Evolutionary conservation across 2,113 vertebrate species (phyloP).

Genomic region (Garra rufa): DNA sequence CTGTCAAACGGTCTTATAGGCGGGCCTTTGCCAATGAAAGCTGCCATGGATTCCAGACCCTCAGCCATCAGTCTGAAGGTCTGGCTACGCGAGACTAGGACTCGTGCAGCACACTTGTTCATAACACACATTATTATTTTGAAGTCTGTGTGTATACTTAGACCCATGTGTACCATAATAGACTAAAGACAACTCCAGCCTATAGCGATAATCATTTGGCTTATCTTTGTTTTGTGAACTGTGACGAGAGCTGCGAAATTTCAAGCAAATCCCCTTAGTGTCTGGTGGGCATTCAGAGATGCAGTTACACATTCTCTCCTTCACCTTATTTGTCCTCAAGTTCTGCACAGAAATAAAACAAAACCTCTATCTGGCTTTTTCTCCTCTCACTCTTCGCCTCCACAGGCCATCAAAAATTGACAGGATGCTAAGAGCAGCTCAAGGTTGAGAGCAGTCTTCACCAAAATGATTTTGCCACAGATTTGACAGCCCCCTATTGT

Average conservation of each 20-base stretch:
- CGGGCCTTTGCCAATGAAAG: too few relatives aligned
- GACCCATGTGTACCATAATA: background rate
- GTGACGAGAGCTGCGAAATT: background rate
- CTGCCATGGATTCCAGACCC: too few relatives aligned
- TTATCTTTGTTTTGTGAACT: constrained; percentile 1
- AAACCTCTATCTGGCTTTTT: background rate
- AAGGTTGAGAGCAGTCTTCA: background rate
- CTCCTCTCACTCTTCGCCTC: background rate
- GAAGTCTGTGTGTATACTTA: background rate
- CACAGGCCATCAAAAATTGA: background rate
- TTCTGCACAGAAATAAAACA: constrained; percentile 28
- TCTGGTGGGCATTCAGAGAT: background rate
- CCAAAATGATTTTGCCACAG: background rate
- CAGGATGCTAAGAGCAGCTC: constrained; percentile 21
- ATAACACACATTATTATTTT: background rate
- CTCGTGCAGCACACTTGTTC: too few relatives aligned
- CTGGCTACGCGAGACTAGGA: too few relatives aligned
- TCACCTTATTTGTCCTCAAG: constrained; percentile 23
- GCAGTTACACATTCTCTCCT: background rate
- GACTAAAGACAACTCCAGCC: background rate
- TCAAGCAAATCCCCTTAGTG: background rate
- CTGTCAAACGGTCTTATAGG: too few relatives aligned
- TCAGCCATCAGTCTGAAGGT: too few relatives aligned
- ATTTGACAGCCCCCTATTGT: constrained; percentile 33
- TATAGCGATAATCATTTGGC: background rate